Percentiles rank a stretch among this genome's conserved stretches.
phyloP scores from a whole-genome alignment of 1,140 invertebrate genomes.

The Drosophila suzukii region DNA sequence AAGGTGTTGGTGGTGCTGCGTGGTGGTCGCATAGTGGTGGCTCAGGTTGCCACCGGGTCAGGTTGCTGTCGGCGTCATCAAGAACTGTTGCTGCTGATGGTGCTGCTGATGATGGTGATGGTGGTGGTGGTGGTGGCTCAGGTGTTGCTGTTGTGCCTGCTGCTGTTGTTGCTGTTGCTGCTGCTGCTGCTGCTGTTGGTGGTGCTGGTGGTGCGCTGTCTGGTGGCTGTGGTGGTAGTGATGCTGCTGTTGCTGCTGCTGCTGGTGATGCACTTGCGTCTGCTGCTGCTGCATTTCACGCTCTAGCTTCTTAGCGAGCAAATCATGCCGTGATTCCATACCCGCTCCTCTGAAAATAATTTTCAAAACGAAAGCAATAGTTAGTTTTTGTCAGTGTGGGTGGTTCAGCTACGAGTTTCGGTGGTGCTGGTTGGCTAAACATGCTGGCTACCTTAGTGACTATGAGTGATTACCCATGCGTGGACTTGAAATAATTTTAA shows the following conservation, averaged over 20 bases:
- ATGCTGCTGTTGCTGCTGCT: conserved; percentile 68
- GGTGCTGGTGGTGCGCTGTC: conserved; percentile 48
- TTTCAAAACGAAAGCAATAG: conserved; percentile 8
- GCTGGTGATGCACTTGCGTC: conserved; percentile 68
- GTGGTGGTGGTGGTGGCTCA: conserved; percentile 61
- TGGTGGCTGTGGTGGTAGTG: conserved; percentile 73
- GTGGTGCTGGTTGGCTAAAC: conserved; percentile 15
- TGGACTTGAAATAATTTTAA: not conserved
- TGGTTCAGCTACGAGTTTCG: not conserved
- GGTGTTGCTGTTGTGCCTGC: conserved; percentile 61
- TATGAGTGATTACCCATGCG: conserved; percentile 15
- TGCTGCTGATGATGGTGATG: conserved; percentile 67
- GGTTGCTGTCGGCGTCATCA: conserved; percentile 84
- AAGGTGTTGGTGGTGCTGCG: conserved; percentile 26
- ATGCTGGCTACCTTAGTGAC: conserved; percentile 22
- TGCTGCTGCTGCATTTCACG: conserved; percentile 78
- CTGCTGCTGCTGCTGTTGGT: conserved; percentile 56
- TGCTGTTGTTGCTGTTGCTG: conserved; percentile 55
- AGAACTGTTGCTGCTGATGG: conserved; percentile 81
- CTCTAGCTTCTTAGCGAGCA: conserved; percentile 83
- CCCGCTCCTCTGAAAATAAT: conserved; percentile 83
- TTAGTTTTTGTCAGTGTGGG: conserved; percentile 7
- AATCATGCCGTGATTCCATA: conserved; percentile 85
- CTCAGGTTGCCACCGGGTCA: conserved; percentile 75
- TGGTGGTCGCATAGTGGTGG: conserved; percentile 45